phyloP scores from a whole-genome alignment of 2,888 invertebrate species.

The Leptinotarsa juncta region DNA sequence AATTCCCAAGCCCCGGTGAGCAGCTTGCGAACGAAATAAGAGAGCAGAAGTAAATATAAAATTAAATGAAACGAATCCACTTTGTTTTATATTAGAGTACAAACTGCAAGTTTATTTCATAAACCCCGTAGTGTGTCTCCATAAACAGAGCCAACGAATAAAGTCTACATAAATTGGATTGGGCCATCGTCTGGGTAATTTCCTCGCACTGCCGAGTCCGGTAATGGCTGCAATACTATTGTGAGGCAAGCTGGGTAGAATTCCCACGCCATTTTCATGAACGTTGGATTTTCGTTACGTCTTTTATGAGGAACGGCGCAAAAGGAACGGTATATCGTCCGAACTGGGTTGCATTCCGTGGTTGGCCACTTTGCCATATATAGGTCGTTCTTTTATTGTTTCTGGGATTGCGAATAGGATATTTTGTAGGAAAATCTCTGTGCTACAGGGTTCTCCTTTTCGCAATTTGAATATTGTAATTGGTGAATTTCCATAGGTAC shows the following conservation, averaged over 20 bases:
- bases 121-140: constrained; percentile 25
- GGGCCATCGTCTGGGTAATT: constrained; percentile 52
- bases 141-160: constrained; percentile 47
- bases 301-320: constrained; percentile 21
- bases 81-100: constrained; percentile 29
- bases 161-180: constrained; percentile 51
- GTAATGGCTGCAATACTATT: constrained; percentile 49
- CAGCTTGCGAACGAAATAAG: constrained; percentile 23
- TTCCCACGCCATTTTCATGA: constrained; percentile 47
- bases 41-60: constrained; percentile 21
- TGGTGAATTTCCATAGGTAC: too few relatives aligned
- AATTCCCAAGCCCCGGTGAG: constrained; percentile 16
- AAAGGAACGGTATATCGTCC: not conserved
- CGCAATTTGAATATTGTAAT: too few relatives aligned
- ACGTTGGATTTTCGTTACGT: constrained; percentile 37
- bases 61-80: constrained; percentile 31
- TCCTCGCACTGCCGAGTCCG: constrained; percentile 49
- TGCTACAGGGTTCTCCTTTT: too few relatives aligned
- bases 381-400: not conserved
- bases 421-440: too few relatives aligned
- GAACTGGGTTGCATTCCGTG: not conserved
- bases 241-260: constrained; percentile 40
- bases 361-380: not conserved
- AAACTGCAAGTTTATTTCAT: constrained; percentile 17
- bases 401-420: too few relatives aligned